Percentiles rank a stretch among this genome's conserved stretches.
phyloP scores from a whole-genome alignment of 2,888 invertebrate species.

The Apeira syringaria region DNA sequence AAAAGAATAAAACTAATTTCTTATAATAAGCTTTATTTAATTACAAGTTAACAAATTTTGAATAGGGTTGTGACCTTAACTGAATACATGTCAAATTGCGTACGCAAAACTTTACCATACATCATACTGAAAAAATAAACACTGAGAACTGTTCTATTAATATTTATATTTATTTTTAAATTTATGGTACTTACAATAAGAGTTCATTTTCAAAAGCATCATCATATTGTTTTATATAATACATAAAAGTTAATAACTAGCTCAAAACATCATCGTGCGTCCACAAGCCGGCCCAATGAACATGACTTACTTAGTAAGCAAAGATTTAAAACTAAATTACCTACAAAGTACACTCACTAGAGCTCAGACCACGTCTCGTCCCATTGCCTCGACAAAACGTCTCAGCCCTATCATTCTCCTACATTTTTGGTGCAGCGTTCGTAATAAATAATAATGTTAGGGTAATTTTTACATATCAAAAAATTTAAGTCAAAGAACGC shows the following conservation, averaged over 20 bases:
- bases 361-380: constrained; percentile 32
- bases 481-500: constrained; percentile 35
- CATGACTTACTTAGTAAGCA: constrained; percentile 77
- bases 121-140: constrained; percentile 79
- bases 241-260: constrained; percentile 77
- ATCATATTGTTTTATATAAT: constrained; percentile 67
- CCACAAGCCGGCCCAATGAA: constrained; percentile 69
- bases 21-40: constrained; percentile 84
- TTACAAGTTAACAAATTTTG: constrained; percentile 84
- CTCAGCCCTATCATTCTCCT: constrained; percentile 36
- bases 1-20: constrained; percentile 74
- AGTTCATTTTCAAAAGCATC: constrained; percentile 81
- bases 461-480: constrained; percentile 50
- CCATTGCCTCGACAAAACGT: constrained; percentile 14
- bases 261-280: constrained; percentile 68
- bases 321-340: constrained; percentile 73
- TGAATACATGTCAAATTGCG: constrained; percentile 80
- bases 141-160: constrained; percentile 80
- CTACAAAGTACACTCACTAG: constrained; percentile 48
- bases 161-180: constrained; percentile 73
- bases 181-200: constrained; percentile 78
- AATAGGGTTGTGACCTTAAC: constrained; percentile 83
- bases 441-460: constrained; percentile 60
- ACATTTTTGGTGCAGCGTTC: constrained; percentile 57
- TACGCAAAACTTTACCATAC: constrained; percentile 69